Base-by-base conservation (phyloP, 2,113 vertebrate genomes). In the Aptenodytes patagonicus region DNA sequence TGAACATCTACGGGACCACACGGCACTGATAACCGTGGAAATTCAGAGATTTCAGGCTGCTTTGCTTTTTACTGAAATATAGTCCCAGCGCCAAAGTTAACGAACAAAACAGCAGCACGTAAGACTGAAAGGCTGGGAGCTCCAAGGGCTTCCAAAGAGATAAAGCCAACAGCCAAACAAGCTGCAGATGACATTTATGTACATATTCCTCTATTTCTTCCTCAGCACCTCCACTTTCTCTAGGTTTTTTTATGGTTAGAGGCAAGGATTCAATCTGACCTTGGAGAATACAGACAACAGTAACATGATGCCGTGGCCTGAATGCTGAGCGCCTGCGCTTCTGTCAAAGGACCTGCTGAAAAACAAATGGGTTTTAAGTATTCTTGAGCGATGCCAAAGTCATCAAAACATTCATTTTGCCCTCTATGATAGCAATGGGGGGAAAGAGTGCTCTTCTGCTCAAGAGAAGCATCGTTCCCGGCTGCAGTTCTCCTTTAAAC, bases 241-340 rank as follows among this genome's bases (percentile, higher is more conserved):
- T 42, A 42, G 42, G 55, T 21, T 44, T 60, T 62, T 64, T 51
- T 16, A 36, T 24, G 52, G 89, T 44, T 91, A 89, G 77, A 96
- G 86, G 95, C 93, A 96, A 95, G 75, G 90, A 96, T 80, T 91
- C 81, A 26, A 12, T 38, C n/a, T 62, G 91, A 89, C 85, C 86
- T 91, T 83, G 62, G 73, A 51, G 25, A 84, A 88, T 1, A 80
- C n/a, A 87, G 51, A 64, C 82, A 86, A 51, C 3, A 4, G 71
- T 24, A 51, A 57, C 6, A 51, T 29, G 54, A 80, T 0, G 2
- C 73, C 2, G 11, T 17, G 55, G 51, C 47, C 80, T 89, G 95
- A 95, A 96, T 94, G 84, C 73, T 51, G 89, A 97, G 70, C 61
- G 90, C 60, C 87, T 29, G 77, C 0, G 3, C 73, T 78, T 64